A percentile compares a stretch with the other conserved stretches of the same genome.
These are phyloP conservation scores for Stichopus chloronotus DNA, from an alignment of 35 echinoderm and acorn worm species.

Conservation along the genomic window DNA sequence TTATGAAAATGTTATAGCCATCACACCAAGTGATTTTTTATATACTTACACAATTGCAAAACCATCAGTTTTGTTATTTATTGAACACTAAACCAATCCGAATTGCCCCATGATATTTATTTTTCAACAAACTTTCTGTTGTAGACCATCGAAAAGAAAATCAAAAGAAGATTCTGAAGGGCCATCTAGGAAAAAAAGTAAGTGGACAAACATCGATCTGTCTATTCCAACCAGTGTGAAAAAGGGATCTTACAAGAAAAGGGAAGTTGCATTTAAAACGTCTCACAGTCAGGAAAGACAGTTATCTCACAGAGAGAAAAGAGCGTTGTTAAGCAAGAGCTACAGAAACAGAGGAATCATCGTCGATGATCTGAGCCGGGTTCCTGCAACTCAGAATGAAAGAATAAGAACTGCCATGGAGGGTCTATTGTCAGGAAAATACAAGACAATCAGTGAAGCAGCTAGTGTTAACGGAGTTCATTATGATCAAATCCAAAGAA, in stretches of 20 bases:
- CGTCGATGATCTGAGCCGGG: not conserved
- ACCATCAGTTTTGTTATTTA: too few relatives aligned
- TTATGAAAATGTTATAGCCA: too few relatives aligned
- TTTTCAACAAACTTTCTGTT: too few relatives aligned
- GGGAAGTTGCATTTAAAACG: not conserved
- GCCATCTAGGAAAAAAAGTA: not conserved
- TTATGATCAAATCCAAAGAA: slow-evolving; percentile 22
- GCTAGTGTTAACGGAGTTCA: not conserved
- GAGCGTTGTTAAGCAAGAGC: not conserved
- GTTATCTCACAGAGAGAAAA: not conserved
- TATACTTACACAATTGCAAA: too few relatives aligned
- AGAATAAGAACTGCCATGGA: not conserved
- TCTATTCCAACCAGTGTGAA: not conserved
- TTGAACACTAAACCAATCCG: too few relatives aligned
- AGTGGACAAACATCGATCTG: slow-evolving; percentile 4
- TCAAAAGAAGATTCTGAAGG: not conserved
- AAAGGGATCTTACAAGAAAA: not conserved
- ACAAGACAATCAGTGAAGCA: not conserved
- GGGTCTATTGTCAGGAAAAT: not conserved
- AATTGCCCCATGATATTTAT: too few relatives aligned
- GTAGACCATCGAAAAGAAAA: not conserved
- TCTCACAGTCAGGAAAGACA: not conserved
- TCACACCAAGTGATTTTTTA: too few relatives aligned
- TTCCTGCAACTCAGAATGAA: not conserved
- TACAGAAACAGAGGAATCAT: not conserved